Conservation (phyloP, 2,888 invertebrate genomes). For the Pandemis heparana region DNA sequence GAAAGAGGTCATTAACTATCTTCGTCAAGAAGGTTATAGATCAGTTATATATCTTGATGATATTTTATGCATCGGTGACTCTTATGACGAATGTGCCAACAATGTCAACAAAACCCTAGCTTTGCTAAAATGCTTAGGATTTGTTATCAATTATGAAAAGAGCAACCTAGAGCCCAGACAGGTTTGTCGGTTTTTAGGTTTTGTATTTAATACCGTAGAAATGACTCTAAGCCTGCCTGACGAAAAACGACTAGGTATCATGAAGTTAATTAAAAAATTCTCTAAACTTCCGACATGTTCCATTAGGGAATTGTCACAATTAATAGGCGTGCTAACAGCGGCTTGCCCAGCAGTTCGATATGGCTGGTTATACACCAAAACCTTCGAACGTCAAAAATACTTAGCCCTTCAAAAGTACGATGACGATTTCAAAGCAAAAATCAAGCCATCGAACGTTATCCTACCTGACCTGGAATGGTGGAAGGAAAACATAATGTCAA, state of each 20-base stretch:
- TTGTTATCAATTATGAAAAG: conserved; percentile 40
- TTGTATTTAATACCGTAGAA: conserved; percentile 13
- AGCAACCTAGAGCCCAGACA: conserved; percentile 35
- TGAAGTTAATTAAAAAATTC: conserved; percentile 26
- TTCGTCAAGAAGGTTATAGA: conserved; percentile 30
- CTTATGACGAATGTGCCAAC: not conserved
- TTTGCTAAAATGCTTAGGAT: conserved; percentile 35
- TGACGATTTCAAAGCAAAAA: conserved; percentile 17
- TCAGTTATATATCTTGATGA: conserved; percentile 43
- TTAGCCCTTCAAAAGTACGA: conserved; percentile 20
- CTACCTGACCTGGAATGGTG: conserved; percentile 33
- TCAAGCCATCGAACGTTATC: not conserved
- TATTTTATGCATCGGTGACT: conserved; percentile 39
- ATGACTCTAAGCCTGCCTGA: conserved; percentile 28
- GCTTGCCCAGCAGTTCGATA: conserved; percentile 32
- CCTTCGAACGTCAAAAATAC: conserved; percentile 42
- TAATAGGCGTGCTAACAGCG: conserved; percentile 35
- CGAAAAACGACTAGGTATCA: conserved; percentile 37
- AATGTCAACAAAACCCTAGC: not conserved
- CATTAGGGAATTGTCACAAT: conserved; percentile 34
- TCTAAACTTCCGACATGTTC: conserved; percentile 17
- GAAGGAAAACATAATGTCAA: conserved; percentile 9
- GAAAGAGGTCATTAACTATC: conserved; percentile 25
- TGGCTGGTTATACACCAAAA: conserved; percentile 43
- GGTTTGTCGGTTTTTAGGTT: conserved; percentile 38